Conservation (phyloP, 2,113 vertebrate species). For the Blennius ocellaris region DNA sequence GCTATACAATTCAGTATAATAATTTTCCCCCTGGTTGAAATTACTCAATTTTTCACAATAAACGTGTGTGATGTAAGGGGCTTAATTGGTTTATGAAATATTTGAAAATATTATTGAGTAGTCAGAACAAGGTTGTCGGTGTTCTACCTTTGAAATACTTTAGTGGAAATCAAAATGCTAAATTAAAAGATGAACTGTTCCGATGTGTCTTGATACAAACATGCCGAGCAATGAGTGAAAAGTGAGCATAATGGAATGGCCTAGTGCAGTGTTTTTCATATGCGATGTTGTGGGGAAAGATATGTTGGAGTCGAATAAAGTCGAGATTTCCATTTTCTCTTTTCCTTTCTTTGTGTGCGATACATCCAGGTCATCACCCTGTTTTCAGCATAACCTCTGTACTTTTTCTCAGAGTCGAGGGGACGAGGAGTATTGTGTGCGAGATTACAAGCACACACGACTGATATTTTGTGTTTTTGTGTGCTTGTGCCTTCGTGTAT, state of each 20-base stretch:
- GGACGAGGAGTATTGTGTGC: conserved; percentile 40
- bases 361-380: conserved; percentile 85
- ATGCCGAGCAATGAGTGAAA: conserved; percentile 32
- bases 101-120: conserved; percentile 67
- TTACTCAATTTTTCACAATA: conserved; percentile 69
- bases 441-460: conserved; percentile 36
- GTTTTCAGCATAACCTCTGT: conserved; percentile 84
- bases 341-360: conserved; percentile 85
- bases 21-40: conserved; percentile 78
- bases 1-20: conserved; percentile 81
- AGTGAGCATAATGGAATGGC: neutral
- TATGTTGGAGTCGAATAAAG: conserved; percentile 63
- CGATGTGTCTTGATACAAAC: conserved; percentile 15
- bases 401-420: conserved; percentile 82
- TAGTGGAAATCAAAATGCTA: conserved; percentile 31
- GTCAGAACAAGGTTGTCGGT: conserved; percentile 28
- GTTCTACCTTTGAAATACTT: conserved; percentile 36
- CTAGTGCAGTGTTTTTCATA: conserved; percentile 9
- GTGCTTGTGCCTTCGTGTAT: conserved; percentile 59
- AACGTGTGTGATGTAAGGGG: conserved; percentile 72
- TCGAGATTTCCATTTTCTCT: conserved; percentile 87
- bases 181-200: conserved; percentile 8
- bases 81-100: conserved; percentile 83
- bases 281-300: conserved; percentile 14
- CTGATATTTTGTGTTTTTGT: conserved; percentile 52